Conservation (phyloP, 2,797 vertebrate species). For the Peromyscus nudipes region DNA sequence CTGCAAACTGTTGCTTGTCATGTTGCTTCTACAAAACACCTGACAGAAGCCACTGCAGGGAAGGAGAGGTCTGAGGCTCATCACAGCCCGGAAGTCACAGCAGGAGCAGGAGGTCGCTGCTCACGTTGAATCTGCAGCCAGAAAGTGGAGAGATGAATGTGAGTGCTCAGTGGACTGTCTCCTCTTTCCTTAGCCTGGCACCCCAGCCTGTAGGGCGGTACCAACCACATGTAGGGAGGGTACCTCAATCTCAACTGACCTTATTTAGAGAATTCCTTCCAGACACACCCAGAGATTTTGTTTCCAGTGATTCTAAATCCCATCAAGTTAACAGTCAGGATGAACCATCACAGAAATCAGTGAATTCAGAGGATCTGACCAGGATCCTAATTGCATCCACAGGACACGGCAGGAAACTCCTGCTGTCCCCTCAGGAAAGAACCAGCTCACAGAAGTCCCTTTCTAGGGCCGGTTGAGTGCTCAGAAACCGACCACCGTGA, state of each 20-base stretch:
- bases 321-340: background rate
- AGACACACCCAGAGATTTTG: background rate
- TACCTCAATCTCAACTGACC: background rate
- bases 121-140: background rate
- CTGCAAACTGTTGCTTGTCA: background rate
- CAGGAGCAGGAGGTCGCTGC: background rate
- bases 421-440: background rate
- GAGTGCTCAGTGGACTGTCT: background rate
- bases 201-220: too few species aligned
- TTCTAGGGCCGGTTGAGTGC: rapidly evolving
- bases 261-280: background rate
- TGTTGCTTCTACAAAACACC: background rate
- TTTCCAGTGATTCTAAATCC: background rate
- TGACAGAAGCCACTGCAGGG: background rate
- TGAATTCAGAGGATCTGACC: background rate
- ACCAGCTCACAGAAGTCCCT: too few species aligned
- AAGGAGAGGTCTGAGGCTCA: background rate
- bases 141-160: background rate
- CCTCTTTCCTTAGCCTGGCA: background rate
- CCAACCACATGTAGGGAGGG: too few species aligned
- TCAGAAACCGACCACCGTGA: background rate
- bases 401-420: background rate
- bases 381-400: too few species aligned
- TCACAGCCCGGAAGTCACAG: background rate
- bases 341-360: background rate